phyloP scores from a whole-genome alignment of 2,888 invertebrate genomes.

The Drosophila tanythrix region DNA sequence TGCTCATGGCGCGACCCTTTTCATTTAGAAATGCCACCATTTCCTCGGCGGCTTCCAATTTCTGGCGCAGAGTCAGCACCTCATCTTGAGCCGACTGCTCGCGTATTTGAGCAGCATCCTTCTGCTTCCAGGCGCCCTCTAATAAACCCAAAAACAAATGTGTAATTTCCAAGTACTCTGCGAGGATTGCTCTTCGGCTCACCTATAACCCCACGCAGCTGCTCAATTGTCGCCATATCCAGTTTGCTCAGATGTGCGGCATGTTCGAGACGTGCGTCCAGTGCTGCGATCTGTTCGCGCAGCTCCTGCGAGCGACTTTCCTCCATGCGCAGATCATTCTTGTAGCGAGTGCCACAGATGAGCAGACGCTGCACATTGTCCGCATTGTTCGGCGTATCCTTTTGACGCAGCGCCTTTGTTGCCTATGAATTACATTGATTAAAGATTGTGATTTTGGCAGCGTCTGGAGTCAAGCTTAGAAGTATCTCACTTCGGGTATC shows the following conservation, averaged over 20 bases:
- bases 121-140: slow-evolving; percentile 85
- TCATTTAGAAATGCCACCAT: slow-evolving; percentile 81
- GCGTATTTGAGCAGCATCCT: slow-evolving; percentile 84
- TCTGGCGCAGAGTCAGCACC: slow-evolving; percentile 79
- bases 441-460: background rate
- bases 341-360: slow-evolving; percentile 81
- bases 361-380: slow-evolving; percentile 83
- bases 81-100: slow-evolving; percentile 84
- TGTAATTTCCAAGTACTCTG: slow-evolving; percentile 55
- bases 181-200: slow-evolving; percentile 68
- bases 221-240: slow-evolving; percentile 83
- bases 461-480: too few species aligned
- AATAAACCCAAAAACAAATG: background rate
- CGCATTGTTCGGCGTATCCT: slow-evolving; percentile 82
- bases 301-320: slow-evolving; percentile 73
- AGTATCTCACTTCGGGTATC: slow-evolving; percentile 76
- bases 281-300: slow-evolving; percentile 67
- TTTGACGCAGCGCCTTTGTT: slow-evolving; percentile 82
- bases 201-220: slow-evolving; percentile 83
- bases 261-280: slow-evolving; percentile 73
- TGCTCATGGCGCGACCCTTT: slow-evolving; percentile 70
- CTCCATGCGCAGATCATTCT: slow-evolving; percentile 76
- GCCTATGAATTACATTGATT: slow-evolving; percentile 55
- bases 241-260: slow-evolving; percentile 74
- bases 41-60: slow-evolving; percentile 77